Evolutionary conservation across 2,888 invertebrate genomes (phyloP), one percentile per base, ranked within the genome.

Genomic region (Tetropium fuscum): DNA sequence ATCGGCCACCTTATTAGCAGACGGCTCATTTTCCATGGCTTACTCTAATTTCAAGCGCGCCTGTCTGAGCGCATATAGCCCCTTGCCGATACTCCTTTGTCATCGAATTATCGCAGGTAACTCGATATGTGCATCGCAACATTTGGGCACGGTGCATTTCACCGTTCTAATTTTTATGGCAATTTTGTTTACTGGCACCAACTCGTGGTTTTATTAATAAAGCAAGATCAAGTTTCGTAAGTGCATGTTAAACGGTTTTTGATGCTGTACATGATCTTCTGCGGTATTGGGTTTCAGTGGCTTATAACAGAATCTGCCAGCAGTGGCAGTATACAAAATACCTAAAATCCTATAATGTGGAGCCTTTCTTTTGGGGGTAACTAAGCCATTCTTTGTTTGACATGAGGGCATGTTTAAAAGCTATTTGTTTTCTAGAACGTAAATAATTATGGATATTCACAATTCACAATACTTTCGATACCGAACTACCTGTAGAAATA

Each of bases 1-100:
- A 78, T 79, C 78, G 78, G 76, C 75, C 77, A 78, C 78, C 78
- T 76, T 78, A 78, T 78, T 78, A 78, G 75, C 75, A 73, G 70
- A 66, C 72, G 75, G 74, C 72, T 78, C 78, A 63, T 78, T 78
- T 78, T 76, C 75, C 76, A 73, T 66, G 68, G 70, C 68, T 65
- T 69, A 65, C 75, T 76, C 77, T 73, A 66, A 76, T 77, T 75
- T 77, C 78, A 74, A 67, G 64, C 72, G 74, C 64, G 68, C 64
- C 57, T 63, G 72, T 72, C 73, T 71, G 73, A 66, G 62, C 68
- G 62, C 63, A 72, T 68, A 58, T 48, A 71, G 64, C 68, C 68
- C 63, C 66, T 69, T 64, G 57, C 66, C 71, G 74, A 76, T 75
- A 69, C 74, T 72, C 72, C 73, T 78, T 76, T 78, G 76, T 77